Percentiles rank a stretch among this genome's conserved stretches.
Conservation (phyloP, 2,113 vertebrate genomes). For the Apteryx owenii region DNA sequence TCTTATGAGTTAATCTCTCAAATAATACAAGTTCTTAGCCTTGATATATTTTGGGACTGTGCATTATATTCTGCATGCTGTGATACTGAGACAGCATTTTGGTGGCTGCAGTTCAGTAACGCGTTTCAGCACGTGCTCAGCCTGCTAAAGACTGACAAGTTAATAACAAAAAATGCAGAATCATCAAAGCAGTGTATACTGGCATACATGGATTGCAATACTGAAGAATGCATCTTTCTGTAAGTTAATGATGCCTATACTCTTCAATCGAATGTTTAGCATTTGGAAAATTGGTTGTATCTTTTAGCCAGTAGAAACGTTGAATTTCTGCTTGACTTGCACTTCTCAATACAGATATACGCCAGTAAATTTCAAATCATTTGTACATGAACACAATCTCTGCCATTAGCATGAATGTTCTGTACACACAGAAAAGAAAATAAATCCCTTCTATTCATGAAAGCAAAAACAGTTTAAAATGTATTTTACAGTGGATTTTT, state of each 20-base stretch:
- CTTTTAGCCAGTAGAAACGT: neutral
- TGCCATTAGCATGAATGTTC: neutral
- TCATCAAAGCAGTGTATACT: rapidly evolving
- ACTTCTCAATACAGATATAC: neutral
- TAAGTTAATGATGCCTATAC: neutral
- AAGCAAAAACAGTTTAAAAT: neutral
- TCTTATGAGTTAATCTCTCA: neutral
- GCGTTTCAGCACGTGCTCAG: neutral
- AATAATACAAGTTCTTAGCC: neutral
- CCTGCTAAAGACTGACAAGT: neutral
- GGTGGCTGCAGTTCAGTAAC: neutral
- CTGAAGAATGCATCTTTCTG: neutral
- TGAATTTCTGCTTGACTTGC: neutral
- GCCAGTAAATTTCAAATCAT: neutral
- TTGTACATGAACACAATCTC: neutral
- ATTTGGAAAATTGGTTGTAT: neutral
- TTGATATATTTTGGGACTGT: neutral
- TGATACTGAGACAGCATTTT: neutral
- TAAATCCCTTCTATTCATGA: neutral
- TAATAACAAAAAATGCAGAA: neutral
- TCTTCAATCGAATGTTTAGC: neutral
- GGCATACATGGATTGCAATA: neutral
- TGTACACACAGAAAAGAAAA: neutral
- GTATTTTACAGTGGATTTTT: neutral
- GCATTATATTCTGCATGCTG: neutral